Conservation (phyloP, 2,797 vertebrate genomes). For the Graptemys geographica region DNA sequence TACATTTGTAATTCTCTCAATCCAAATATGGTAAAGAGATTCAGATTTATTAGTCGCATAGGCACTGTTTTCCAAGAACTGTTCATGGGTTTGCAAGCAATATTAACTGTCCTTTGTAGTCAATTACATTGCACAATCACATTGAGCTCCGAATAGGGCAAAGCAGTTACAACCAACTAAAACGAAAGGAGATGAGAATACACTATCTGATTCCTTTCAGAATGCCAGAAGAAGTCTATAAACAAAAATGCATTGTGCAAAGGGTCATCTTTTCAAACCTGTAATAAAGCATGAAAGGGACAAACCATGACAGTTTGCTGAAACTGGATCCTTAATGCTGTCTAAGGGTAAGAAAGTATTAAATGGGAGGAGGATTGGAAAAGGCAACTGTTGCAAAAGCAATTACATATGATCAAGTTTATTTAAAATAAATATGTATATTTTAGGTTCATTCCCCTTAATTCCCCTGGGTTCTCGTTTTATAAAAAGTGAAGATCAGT, state of each 20-base stretch:
- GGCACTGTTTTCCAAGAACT: constrained; percentile 34
- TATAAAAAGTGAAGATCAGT: not conserved
- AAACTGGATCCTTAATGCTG: not conserved
- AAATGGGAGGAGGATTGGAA: not conserved
- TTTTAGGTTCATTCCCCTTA: not conserved
- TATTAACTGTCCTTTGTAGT: constrained; percentile 67
- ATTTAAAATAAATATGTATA: not conserved
- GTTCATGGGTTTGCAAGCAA: constrained; percentile 69
- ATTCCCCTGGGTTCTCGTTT: not conserved
- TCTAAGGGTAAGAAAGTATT: not conserved
- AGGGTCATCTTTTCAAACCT: constrained; percentile 64
- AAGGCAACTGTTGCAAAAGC: not conserved
- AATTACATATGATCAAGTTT: not conserved
- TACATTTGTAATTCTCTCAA: constrained; percentile 52
- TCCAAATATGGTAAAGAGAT: constrained; percentile 31
- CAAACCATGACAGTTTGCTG: constrained; percentile 31
- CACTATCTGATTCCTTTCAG: constrained; percentile 47
- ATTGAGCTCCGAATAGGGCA: constrained; percentile 32
- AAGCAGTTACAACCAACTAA: constrained; percentile 53
- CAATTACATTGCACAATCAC: constrained; percentile 55
- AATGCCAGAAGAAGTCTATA: constrained; percentile 71
- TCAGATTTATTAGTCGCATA: constrained; percentile 16
- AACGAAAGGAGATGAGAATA: constrained; percentile 61
- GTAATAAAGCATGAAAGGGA: constrained; percentile 69
- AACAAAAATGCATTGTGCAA: constrained; percentile 33